Evolutionary conservation across 2,888 invertebrate genomes (phyloP).

Genomic region (Cataglyphis albicans): DNA sequence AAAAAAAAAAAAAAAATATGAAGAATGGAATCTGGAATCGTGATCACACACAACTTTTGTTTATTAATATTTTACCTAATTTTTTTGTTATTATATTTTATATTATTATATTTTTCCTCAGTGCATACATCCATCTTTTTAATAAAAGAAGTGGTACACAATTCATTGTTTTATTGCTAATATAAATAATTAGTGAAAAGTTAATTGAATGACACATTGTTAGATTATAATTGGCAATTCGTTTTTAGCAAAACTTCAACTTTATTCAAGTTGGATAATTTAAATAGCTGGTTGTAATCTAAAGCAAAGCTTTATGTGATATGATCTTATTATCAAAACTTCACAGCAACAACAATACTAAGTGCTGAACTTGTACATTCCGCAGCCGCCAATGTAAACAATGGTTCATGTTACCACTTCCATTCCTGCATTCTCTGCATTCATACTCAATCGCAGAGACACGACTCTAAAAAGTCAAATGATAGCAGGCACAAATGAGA

Average conservation of each 20-base stretch:
- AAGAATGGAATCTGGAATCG: too few species aligned
- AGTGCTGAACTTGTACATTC: slow-evolving; percentile 41
- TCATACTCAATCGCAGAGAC: slow-evolving; percentile 13
- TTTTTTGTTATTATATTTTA: too few species aligned
- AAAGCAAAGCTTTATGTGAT: neutral
- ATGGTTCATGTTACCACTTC: slow-evolving; percentile 5
- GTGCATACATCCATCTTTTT: too few species aligned
- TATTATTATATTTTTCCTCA: too few species aligned
- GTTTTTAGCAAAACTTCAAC: neutral
- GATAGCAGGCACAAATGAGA: neutral
- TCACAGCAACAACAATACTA: neutral
- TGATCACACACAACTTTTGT: too few species aligned
- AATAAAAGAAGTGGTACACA: too few species aligned
- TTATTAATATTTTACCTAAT: too few species aligned
- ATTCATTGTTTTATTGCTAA: too few species aligned
- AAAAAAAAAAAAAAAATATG: too few species aligned
- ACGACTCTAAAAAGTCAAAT: neutral
- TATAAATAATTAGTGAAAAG: too few species aligned
- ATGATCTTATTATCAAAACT: slow-evolving; percentile 24
- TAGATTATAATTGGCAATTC: neutral
- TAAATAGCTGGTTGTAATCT: neutral
- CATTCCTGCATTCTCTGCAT: neutral
- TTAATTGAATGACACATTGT: too few species aligned
- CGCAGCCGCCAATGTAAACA: slow-evolving; percentile 10
- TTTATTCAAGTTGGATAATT: neutral